A percentile compares a stretch with the other conserved stretches of the same genome.
Evolutionary conservation across 2,888 invertebrate genomes (phyloP).

Genomic region (Agonum fuliginosum): DNA sequence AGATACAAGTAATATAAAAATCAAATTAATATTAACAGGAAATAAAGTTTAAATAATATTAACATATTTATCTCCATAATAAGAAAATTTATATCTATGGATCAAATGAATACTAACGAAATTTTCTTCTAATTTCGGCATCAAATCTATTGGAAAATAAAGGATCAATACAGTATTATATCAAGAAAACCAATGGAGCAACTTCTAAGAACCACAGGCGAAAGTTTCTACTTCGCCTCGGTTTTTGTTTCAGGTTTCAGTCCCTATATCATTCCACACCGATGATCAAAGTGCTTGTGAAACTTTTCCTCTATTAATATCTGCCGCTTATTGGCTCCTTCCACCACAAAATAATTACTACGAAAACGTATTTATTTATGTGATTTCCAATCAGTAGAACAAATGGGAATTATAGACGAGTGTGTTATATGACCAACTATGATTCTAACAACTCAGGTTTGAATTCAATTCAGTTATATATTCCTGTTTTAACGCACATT

Average conservation of each 20-base stretch:
- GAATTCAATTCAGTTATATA: no score
- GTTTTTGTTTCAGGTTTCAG: conserved; percentile 33
- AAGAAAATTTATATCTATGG: neutral
- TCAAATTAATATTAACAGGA: no score
- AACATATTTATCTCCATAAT: neutral
- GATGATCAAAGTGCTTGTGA: conserved; percentile 21
- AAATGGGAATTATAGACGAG: no score
- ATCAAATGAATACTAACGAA: conserved; percentile 23
- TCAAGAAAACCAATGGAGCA: conserved; percentile 19
- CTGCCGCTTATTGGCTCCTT: neutral
- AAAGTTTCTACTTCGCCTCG: conserved; percentile 33
- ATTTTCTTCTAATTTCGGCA: conserved; percentile 10
- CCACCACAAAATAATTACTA: conserved; percentile 11
- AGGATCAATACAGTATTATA: conserved; percentile 30
- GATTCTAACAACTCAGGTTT: no score
- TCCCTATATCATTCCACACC: conserved; percentile 23
- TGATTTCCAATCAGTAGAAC: neutral
- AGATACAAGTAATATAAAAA: no score
- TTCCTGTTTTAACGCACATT: no score
- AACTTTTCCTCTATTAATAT: conserved; percentile 30
- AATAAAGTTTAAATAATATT: no score
- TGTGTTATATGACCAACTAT: no score
- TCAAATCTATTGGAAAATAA: conserved; percentile 31
- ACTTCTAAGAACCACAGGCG: neutral
- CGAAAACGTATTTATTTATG: conserved; percentile 7